Percentiles rank a stretch among this genome's conserved stretches.
Evolutionary conservation across 2,888 invertebrate species (phyloP).

Genomic region (Lepas anatifera): DNA sequence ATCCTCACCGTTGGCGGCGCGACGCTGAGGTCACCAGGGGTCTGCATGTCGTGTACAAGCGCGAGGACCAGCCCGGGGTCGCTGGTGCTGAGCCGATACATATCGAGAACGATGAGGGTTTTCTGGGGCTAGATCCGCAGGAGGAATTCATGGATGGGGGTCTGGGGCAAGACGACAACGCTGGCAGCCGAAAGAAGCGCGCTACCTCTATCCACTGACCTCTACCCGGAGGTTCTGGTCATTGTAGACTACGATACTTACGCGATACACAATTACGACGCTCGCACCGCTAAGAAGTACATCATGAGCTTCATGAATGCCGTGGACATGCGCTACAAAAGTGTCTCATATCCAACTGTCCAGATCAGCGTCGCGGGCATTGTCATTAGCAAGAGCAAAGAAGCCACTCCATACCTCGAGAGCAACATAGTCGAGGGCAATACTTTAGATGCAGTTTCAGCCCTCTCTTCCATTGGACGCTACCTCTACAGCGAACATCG

Average conservation of each 20-base stretch:
- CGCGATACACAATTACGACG: not conserved
- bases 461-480: not conserved
- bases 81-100: constrained; percentile 26
- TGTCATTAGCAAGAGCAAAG: not conserved
- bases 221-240: constrained; percentile 13
- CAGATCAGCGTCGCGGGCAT: constrained; percentile 11
- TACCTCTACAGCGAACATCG: not conserved
- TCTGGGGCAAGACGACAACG: not conserved
- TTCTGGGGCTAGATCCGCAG: not conserved
- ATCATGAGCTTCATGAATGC: constrained; percentile 14
- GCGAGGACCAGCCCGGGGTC: not conserved
- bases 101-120: not conserved
- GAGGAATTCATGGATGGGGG: not conserved
- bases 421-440: not conserved
- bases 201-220: constrained; percentile 13
- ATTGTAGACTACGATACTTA: constrained; percentile 2
- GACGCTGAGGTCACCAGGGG: not conserved
- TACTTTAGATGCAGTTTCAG: not conserved
- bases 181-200: not conserved
- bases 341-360: not conserved
- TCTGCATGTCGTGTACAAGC: not conserved
- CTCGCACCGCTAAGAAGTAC: not conserved
- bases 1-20: not conserved
- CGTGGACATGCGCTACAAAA: not conserved
- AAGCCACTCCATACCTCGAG: constrained; percentile 10